Evolutionary conservation across 2,797 vertebrate genomes (phyloP).

Genomic region (Rhinoraja longicauda): DNA sequence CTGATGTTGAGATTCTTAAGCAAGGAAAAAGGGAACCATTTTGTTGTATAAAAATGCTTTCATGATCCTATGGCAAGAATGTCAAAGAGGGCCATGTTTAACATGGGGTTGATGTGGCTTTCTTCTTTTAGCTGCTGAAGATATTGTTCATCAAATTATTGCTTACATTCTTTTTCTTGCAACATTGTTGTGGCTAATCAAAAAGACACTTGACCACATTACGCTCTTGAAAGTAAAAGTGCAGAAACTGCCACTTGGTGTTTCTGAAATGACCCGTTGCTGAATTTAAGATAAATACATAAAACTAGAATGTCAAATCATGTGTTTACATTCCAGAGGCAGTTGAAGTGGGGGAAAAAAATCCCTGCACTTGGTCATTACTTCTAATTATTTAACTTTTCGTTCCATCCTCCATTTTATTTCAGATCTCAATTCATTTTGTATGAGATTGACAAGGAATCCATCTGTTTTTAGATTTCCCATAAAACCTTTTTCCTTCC

Average conservation of each 20-base stretch:
- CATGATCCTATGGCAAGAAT: neutral
- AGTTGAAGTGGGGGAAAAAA: too few species aligned
- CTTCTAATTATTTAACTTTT: neutral
- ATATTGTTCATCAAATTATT: neutral
- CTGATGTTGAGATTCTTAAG: neutral
- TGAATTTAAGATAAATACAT: neutral
- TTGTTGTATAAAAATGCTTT: neutral
- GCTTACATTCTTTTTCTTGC: neutral
- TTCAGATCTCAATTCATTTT: neutral
- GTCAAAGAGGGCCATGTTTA: neutral
- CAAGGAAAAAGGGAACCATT: neutral
- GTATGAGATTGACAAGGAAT: neutral
- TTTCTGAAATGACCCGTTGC: neutral
- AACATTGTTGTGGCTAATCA: neutral
- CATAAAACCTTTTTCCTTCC: neutral
- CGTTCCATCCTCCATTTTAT: neutral
- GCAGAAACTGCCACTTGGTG: neutral
- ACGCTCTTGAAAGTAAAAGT: neutral
- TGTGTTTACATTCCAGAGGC: neutral
- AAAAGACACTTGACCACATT: neutral
- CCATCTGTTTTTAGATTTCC: neutral
- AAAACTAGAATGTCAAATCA: neutral
- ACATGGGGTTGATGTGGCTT: neutral
- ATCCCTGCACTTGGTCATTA: neutral
- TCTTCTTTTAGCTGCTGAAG: neutral